A percentile compares a stretch with the other conserved stretches of the same genome.
These are phyloP conservation scores for Drosophila dunni DNA, from an alignment of 1,140 invertebrate species.

Conservation along the genomic window DNA sequence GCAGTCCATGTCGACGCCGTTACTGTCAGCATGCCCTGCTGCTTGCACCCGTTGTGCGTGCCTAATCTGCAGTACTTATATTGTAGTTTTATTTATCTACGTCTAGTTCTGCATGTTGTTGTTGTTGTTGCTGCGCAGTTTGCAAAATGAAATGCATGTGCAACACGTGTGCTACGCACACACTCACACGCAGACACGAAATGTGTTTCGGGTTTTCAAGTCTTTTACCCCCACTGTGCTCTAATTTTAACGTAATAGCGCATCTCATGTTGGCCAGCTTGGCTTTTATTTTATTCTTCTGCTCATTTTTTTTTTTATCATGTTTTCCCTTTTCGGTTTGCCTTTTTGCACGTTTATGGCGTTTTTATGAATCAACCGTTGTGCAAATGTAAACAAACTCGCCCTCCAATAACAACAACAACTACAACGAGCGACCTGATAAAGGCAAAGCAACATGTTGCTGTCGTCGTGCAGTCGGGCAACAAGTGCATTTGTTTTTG, in stretches of 20 bases:
- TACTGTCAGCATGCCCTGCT: conserved; percentile 9
- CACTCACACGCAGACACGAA: not conserved
- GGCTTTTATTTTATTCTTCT: conserved; percentile 12
- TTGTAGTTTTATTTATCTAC: not conserved
- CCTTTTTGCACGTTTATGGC: conserved; percentile 30
- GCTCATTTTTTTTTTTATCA: not conserved
- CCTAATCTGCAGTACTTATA: conserved; percentile 49
- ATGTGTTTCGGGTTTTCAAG: not conserved
- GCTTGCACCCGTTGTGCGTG: conserved; percentile 45
- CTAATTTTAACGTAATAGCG: conserved; percentile 30
- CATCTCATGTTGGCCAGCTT: not conserved
- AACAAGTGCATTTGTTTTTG: conserved; percentile 45
- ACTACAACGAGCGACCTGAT: not conserved
- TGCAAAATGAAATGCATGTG: conserved; percentile 66
- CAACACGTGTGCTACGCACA: conserved; percentile 65
- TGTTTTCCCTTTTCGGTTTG: conserved; percentile 11
- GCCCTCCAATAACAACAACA: not conserved
- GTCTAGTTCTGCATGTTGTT: conserved; percentile 24
- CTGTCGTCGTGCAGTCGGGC: conserved; percentile 4
- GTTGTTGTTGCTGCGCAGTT: conserved; percentile 34
- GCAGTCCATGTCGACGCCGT: not conserved
- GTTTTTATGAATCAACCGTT: conserved; percentile 22
- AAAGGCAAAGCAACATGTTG: conserved; percentile 28
- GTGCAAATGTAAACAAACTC: conserved; percentile 37
- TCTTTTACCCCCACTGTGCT: conserved; percentile 20